phyloP scores from a whole-genome alignment of 1,140 invertebrate species.

The Panulirus ornatus region DNA sequence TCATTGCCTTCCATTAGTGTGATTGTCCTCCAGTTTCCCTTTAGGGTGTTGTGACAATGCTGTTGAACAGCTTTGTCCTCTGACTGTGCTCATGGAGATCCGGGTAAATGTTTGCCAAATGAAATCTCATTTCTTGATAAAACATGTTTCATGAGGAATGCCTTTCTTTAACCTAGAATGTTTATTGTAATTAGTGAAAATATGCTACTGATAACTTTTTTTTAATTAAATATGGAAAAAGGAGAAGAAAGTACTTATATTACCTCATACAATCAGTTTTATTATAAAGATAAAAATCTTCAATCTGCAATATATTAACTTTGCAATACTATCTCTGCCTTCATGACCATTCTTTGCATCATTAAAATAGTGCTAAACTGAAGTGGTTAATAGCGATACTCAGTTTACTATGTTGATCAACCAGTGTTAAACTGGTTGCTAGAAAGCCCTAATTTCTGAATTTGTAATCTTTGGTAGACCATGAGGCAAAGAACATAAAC shows the following conservation, averaged over 20 bases:
- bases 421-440: background rate
- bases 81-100: conserved; percentile 48
- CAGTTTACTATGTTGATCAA: background rate
- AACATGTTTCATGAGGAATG: conserved; percentile 45
- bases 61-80: conserved; percentile 31
- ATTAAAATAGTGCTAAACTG: background rate
- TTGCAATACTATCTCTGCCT: conserved; percentile 60
- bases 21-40: conserved; percentile 58
- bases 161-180: conserved; percentile 62
- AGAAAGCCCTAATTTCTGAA: conserved; percentile 1
- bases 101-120: conserved; percentile 68
- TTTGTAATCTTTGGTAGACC: conserved; percentile 51
- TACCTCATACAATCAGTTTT: conserved; percentile 50
- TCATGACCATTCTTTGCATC: conserved; percentile 34
- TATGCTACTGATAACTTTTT: conserved; percentile 6
- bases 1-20: conserved; percentile 60
- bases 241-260: background rate
- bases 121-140: conserved; percentile 68
- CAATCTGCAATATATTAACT: conserved; percentile 64
- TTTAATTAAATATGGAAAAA: conserved; percentile 7
- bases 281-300: conserved; percentile 71
- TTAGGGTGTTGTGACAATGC: conserved; percentile 39
- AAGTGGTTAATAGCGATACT: background rate
- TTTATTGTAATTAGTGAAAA: too few species aligned
- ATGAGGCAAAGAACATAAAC: conserved; percentile 60